phyloP scores from a whole-genome alignment of 1,140 invertebrate genomes.

The Drosophila dunni region DNA sequence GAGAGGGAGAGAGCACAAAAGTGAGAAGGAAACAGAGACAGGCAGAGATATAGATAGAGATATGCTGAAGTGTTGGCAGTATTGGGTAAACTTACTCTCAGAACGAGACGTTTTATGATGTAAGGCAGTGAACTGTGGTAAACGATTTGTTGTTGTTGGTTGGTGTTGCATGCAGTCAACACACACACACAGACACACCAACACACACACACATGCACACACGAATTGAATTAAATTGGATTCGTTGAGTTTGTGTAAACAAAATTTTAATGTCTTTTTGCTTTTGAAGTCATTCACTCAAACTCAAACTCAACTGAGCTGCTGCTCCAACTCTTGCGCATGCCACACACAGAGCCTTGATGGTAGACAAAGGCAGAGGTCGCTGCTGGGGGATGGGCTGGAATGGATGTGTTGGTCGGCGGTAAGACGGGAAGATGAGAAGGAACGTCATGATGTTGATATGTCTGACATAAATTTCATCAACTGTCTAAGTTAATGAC shows the following conservation, averaged over 20 bases:
- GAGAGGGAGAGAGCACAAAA: constrained; percentile 18
- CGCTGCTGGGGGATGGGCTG: background rate
- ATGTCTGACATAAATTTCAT: constrained; percentile 83
- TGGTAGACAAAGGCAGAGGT: constrained; percentile 48
- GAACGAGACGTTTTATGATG: constrained; percentile 67
- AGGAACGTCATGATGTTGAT: constrained; percentile 73
- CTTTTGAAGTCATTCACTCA: constrained; percentile 82
- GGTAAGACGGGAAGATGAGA: background rate
- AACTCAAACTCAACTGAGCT: constrained; percentile 60
- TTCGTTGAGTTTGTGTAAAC: constrained; percentile 82
- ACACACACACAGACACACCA: constrained; percentile 6
- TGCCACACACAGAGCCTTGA: constrained; percentile 35
- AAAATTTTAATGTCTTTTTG: constrained; percentile 83
- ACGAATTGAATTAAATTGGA: constrained; percentile 82
- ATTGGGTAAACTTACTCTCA: constrained; percentile 43
- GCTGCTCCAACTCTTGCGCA: constrained; percentile 47
- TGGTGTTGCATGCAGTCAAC: constrained; percentile 62
- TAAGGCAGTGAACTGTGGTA: constrained; percentile 80
- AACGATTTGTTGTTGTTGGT: constrained; percentile 78
- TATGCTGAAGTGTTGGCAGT: constrained; percentile 44
- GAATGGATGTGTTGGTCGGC: background rate
- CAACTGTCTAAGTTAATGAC: constrained; percentile 83
- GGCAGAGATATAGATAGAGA: constrained; percentile 4
- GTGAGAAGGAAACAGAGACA: constrained; percentile 16
- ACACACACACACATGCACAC: constrained; percentile 42